Evolutionary conservation across 2,113 vertebrate genomes (phyloP), one percentile per base, ranked within the genome.

Genomic region (Nannospalax galili): DNA sequence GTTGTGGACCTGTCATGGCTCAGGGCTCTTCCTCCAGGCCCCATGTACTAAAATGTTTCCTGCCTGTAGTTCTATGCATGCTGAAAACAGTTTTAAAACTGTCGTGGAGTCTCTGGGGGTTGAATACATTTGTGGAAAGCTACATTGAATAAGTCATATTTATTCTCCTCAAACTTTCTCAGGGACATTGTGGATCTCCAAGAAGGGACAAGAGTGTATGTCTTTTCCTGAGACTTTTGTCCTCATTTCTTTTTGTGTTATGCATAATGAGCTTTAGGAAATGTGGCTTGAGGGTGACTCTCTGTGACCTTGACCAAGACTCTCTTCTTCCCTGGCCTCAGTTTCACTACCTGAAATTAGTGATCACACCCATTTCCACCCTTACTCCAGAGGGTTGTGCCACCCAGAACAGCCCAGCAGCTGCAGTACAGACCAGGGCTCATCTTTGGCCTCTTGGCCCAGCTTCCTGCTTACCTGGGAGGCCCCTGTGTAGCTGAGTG

Each of bases 321-420:
- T 24, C 42, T 92, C 69, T 84, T 93, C 75, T 95, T 94, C 94
- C 84, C 75, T 67, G 94, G 84, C 35, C 35, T 42, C 40, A 56
- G 94, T 97, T 97, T 96, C 96, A 97, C 95, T 97, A 91, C 96
- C 96, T 95, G 94, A 97, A 96, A 96, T 14, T 1, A 15, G 28
- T 1, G 73, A 24, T 72, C 84, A 75, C 85, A 30, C 90, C 91
- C 96, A 42, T 74, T 84, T 72, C 91, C 87, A 4, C 94, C 73
- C 96, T 95, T 92, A 93, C 88, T 91, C 90, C 62, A 19, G 60
- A 37, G 56, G 62, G 56, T 48, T 24, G 0, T 7, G 60, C 75
- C 19, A 12, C 30, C 37, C 48, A 32, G 2, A 32, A 15, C 6
- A 9, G 81, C 69, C 28, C 3, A 5, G 42, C 24, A 40, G 64